Percentiles rank a stretch among this genome's conserved stretches.
phyloP scores from a whole-genome alignment of 2,888 invertebrate genomes.

The Anthophora plumipes region DNA sequence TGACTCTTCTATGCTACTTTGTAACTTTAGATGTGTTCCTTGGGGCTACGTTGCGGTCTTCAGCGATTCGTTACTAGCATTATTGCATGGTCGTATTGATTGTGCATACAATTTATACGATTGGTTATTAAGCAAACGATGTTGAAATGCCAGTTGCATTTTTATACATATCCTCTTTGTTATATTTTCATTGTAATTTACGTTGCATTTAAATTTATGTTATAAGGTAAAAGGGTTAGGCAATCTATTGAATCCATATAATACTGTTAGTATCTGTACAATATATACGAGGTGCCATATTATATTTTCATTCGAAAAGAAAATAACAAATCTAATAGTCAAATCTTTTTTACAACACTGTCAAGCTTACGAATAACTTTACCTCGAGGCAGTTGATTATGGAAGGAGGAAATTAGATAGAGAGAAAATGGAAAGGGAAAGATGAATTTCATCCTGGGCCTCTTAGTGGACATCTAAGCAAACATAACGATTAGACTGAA shows the following conservation, averaged over 20 bases:
- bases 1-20: constrained; percentile 10
- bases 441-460: too few species aligned
- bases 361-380: neutral
- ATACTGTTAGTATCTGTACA: neutral
- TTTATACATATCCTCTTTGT: neutral
- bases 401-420: too few species aligned
- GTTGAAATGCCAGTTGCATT: neutral
- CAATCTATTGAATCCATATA: neutral
- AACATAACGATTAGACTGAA: too few species aligned
- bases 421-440: too few species aligned
- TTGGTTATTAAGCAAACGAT: neutral
- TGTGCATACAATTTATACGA: neutral
- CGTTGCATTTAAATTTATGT: too few species aligned
- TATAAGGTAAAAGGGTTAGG: too few species aligned
- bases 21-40: constrained; percentile 31
- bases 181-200: too few species aligned
- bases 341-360: neutral
- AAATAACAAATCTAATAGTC: neutral
- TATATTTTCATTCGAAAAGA: neutral
- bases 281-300: constrained; percentile 5
- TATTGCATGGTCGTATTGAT: neutral
- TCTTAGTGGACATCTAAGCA: too few species aligned
- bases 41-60: constrained; percentile 17
- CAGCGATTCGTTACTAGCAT: constrained; percentile 11
- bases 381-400: too few species aligned